These are phyloP conservation scores for Portevinia maculata DNA, from an alignment of 2,888 invertebrate genomes.

Conservation along the genomic window DNA sequence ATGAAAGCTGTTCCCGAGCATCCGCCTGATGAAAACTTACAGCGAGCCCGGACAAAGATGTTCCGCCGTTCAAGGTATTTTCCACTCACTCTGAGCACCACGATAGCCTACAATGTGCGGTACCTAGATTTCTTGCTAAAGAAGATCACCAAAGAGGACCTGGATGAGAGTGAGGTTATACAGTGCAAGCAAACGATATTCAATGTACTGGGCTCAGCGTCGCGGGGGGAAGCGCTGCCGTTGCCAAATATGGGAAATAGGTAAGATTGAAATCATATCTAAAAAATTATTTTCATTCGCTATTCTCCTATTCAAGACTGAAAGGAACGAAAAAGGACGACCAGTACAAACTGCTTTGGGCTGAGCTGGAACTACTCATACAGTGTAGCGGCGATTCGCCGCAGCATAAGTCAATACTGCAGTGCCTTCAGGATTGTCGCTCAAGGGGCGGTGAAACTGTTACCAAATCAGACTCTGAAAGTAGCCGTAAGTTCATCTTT, in stretches of 20 bases:
- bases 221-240: conserved; percentile 91
- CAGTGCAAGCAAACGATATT: conserved; percentile 94
- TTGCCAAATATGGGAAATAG: conserved; percentile 88
- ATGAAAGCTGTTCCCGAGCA: conserved; percentile 83
- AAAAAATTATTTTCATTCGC: not conserved
- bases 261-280: too few species aligned
- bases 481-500: conserved; percentile 73
- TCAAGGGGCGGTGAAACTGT: conserved; percentile 84
- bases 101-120: conserved; percentile 93
- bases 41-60: conserved; percentile 87
- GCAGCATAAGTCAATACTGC: conserved; percentile 90
- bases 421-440: conserved; percentile 91
- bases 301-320: conserved; percentile 74
- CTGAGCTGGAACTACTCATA: conserved; percentile 92
- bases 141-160: conserved; percentile 90
- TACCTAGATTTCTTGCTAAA: conserved; percentile 91
- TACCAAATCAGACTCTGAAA: conserved; percentile 86
- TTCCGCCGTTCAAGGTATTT: conserved; percentile 93
- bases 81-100: conserved; percentile 94
- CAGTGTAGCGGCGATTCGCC: conserved; percentile 90
- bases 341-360: conserved; percentile 95
- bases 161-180: conserved; percentile 93
- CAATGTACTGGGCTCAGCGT: conserved; percentile 90
- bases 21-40: conserved; percentile 82
- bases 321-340: conserved; percentile 89